Evolutionary conservation across 2,888 invertebrate genomes (phyloP).

Genomic region (Trachelus iudaicus): DNA sequence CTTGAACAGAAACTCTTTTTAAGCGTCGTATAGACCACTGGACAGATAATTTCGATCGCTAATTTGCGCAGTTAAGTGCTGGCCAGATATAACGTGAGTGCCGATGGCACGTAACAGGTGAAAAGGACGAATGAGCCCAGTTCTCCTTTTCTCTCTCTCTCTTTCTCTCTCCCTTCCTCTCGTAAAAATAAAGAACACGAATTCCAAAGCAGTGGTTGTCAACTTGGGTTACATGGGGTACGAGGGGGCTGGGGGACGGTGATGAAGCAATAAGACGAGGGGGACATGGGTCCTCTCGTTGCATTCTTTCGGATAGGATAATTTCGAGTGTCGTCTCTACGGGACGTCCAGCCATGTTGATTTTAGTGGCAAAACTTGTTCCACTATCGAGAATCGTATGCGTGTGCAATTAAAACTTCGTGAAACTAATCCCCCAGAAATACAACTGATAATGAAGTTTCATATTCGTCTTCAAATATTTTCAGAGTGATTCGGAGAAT

Average conservation of each 20-base stretch:
- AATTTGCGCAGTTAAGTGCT: not conserved
- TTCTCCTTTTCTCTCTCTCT: not conserved
- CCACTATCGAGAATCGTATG: not conserved
- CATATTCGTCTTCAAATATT: not conserved
- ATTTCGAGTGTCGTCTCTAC: not conserved
- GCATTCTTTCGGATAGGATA: not conserved
- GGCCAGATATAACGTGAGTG: not conserved
- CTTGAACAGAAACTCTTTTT: not conserved
- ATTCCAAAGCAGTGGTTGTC: constrained; percentile 61
- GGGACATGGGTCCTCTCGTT: not conserved
- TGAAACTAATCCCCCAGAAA: not conserved
- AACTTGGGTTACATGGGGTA: constrained; percentile 29
- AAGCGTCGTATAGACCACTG: not conserved
- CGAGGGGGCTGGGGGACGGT: not conserved
- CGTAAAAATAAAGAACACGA: constrained; percentile 59
- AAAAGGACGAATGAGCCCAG: constrained; percentile 39
- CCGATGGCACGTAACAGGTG: constrained; percentile 49
- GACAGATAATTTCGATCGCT: not conserved
- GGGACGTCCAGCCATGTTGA: not conserved
- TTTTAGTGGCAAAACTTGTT: not conserved
- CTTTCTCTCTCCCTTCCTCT: constrained; percentile 15
- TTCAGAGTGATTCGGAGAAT: not conserved
- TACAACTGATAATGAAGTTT: not conserved
- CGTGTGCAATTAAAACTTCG: not conserved
- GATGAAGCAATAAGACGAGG: not conserved